Evolutionary conservation across 1,140 invertebrate genomes (phyloP).

Genomic region (Callitettix versicolor): DNA sequence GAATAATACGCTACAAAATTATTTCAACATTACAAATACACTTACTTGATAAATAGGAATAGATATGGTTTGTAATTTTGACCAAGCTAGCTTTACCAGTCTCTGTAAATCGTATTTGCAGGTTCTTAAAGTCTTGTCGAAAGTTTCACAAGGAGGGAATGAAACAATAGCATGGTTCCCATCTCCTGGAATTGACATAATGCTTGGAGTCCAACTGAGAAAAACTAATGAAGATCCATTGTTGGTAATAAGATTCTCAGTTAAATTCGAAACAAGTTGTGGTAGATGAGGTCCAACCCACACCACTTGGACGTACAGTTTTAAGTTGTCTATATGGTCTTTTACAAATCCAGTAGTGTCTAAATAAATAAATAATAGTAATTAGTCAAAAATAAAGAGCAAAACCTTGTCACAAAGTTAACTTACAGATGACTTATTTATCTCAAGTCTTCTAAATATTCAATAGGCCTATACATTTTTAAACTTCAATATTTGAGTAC

Average conservation of each 20-base stretch:
- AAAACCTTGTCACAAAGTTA: background rate
- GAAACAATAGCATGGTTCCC: slow-evolving; percentile 37
- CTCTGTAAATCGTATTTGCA: slow-evolving; percentile 54
- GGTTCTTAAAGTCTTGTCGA: slow-evolving; percentile 26
- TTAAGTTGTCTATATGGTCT: slow-evolving; percentile 41
- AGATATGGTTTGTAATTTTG: slow-evolving; percentile 39
- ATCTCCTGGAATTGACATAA: slow-evolving; percentile 42
- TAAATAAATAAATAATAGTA: slow-evolving; percentile 14
- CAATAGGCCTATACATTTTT: too few relatives aligned
- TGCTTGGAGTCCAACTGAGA: slow-evolving; percentile 55
- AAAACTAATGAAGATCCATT: slow-evolving; percentile 39
- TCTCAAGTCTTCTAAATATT: background rate
- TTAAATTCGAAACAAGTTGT: slow-evolving; percentile 36
- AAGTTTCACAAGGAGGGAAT: slow-evolving; percentile 43
- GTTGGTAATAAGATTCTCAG: slow-evolving; percentile 28
- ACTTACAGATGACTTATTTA: background rate
- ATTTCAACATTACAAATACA: background rate
- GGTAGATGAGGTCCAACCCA: slow-evolving; percentile 50
- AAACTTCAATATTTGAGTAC: too few relatives aligned
- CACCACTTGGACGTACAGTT: slow-evolving; percentile 45
- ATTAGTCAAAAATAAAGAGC: slow-evolving; percentile 1
- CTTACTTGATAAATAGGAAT: slow-evolving; percentile 38
- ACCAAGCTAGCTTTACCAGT: slow-evolving; percentile 55
- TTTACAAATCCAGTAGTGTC: slow-evolving; percentile 39
- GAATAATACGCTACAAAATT: too few relatives aligned